Evolutionary conservation across 2,888 invertebrate species (phyloP).

Genomic region (Dinocampus coccinellae): DNA sequence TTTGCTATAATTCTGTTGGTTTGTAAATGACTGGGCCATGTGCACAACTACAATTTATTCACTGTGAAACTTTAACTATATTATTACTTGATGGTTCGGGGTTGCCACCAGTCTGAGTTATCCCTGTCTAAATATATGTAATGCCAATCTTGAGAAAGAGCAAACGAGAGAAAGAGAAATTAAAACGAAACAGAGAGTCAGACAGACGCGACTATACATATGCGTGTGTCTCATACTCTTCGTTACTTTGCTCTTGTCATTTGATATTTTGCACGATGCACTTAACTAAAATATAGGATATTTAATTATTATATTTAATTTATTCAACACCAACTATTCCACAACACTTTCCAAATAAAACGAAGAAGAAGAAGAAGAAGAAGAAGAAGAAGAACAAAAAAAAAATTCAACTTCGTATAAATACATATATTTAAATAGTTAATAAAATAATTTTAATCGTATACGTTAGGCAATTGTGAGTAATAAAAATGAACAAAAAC

Average conservation of each 20-base stretch:
- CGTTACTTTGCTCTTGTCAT: slow-evolving; percentile 11
- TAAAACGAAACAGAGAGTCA: slow-evolving; percentile 17
- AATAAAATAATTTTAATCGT: background rate
- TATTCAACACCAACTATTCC: background rate
- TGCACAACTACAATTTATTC: slow-evolving; percentile 16
- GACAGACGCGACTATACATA: slow-evolving; percentile 3
- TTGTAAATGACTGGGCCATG: slow-evolving; percentile 28
- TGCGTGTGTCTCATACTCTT: background rate
- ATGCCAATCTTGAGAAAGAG: slow-evolving; percentile 15
- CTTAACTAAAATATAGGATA: background rate
- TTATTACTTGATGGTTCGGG: slow-evolving; percentile 25
- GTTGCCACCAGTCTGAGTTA: slow-evolving; percentile 37
- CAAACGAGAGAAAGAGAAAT: background rate
- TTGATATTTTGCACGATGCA: slow-evolving; percentile 6
- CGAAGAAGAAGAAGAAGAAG: background rate
- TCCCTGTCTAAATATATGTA: slow-evolving; percentile 50
- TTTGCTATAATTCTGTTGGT: background rate
- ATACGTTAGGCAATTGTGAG: background rate
- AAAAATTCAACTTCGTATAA: background rate
- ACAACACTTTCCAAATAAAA: background rate
- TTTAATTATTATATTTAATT: background rate
- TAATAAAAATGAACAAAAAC: slow-evolving; percentile 12
- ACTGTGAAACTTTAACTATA: slow-evolving; percentile 12
- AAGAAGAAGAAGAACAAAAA: background rate
- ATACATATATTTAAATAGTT: background rate